phyloP scores from a whole-genome alignment of 2,888 invertebrate genomes.

The Trilocha varians region DNA sequence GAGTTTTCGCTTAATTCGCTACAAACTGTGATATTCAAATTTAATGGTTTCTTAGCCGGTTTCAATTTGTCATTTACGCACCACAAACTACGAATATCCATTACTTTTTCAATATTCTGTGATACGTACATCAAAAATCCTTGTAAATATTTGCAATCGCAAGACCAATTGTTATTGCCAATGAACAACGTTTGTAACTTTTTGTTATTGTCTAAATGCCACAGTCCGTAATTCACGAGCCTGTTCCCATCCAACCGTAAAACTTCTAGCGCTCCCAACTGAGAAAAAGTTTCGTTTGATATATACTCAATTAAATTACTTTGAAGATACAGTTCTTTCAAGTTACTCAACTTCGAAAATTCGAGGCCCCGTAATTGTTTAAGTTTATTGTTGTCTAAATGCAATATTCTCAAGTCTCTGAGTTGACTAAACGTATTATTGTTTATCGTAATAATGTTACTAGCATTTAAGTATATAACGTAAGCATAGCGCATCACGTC shows the following conservation, averaged over 20 bases:
- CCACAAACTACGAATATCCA: conserved; percentile 82
- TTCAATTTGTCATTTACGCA: conserved; percentile 81
- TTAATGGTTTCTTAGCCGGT: conserved; percentile 81
- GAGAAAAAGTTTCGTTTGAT: conserved; percentile 85
- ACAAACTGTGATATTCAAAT: conserved; percentile 88
- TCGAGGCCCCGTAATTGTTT: conserved; percentile 84
- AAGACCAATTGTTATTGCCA: conserved; percentile 90
- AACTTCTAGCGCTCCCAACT: conserved; percentile 84
- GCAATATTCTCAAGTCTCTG: conserved; percentile 82
- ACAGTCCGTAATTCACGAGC: conserved; percentile 84
- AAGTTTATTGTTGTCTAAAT: conserved; percentile 90
- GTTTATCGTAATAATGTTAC: conserved; percentile 84
- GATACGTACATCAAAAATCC: conserved; percentile 86
- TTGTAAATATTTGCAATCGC: conserved; percentile 91
- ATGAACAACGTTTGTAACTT: conserved; percentile 82
- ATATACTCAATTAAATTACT: conserved; percentile 87
- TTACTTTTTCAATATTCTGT: conserved; percentile 83
- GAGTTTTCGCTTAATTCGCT: conserved; percentile 87
- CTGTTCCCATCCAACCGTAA: conserved; percentile 90
- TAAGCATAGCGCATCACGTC: conserved; percentile 63
- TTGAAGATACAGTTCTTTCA: conserved; percentile 89
- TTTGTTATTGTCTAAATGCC: conserved; percentile 82
- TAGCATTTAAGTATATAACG: conserved; percentile 87
- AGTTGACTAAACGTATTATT: conserved; percentile 90
- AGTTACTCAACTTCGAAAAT: conserved; percentile 84